A percentile compares a stretch with the other conserved stretches of the same genome.
Conservation (phyloP, 2,888 invertebrate genomes). For the Andrena flavipes region DNA sequence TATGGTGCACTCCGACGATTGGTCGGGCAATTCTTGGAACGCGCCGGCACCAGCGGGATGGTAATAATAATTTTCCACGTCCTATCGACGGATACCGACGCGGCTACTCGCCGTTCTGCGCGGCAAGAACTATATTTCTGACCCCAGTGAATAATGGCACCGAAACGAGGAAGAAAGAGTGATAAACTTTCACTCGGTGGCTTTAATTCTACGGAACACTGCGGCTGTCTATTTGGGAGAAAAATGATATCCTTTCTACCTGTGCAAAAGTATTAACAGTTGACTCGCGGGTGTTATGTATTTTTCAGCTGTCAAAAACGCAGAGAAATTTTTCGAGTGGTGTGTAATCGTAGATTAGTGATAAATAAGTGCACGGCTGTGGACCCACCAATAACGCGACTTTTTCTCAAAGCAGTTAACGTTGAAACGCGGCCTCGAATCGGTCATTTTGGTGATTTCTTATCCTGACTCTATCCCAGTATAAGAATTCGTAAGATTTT, state of each 20-base stretch:
- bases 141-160: constrained; percentile 13
- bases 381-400: constrained; percentile 22
- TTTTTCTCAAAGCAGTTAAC: constrained; percentile 35
- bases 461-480: too few relatives aligned
- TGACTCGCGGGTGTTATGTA: background rate
- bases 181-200: constrained; percentile 38
- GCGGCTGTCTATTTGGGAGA: background rate
- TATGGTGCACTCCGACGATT: constrained; percentile 44
- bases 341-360: constrained; percentile 3
- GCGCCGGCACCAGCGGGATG: background rate
- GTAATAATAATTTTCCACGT: constrained; percentile 45
- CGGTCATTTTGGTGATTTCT: background rate
- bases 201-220: background rate
- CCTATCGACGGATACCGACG: constrained; percentile 50
- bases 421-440: background rate
- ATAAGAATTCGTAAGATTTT: too few relatives aligned
- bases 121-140: constrained; percentile 9
- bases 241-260: background rate
- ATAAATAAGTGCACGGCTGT: constrained; percentile 42
- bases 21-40: constrained; percentile 52
- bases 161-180: background rate
- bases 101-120: background rate
- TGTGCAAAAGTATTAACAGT: background rate
- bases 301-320: constrained; percentile 20
- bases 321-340: constrained; percentile 31